Base-by-base conservation (phyloP, 1,140 invertebrate species). In the Leptoteleia sp. region DNA sequence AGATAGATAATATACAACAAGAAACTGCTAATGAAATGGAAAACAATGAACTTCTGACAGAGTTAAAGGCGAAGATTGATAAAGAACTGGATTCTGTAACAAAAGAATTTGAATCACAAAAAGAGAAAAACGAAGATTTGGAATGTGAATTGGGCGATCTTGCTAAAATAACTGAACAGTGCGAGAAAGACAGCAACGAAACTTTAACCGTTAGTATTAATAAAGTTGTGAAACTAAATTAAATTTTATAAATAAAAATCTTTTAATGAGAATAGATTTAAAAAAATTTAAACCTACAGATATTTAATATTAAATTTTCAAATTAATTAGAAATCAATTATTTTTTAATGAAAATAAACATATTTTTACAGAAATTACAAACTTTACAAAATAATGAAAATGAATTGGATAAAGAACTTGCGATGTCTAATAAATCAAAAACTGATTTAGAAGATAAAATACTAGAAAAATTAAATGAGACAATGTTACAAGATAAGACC, bases 401-500 rank as follows among this genome's bases (percentile, higher is more conserved):
- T 12, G 50, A 52, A 12, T 83, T 91, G 0, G 83, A 89, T 17
- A 91, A 91, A 52, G 91, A 92, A 37, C 80, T 91, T 3, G 91
- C 92, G 17, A 91, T 89, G 62, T 81, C 90, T n/a, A 47, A 83
- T 0, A 90, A 87, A 45, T 84, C 90, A 31, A 94, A 94, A 81
- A 77, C 88, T 7, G 82, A 87, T 29, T 76, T 93, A 31, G 94
- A 95, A 82, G 91, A 93, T 55, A 80, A 90, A n/a, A 92, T 94
- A 35, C 81, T 94, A 7, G 82, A 87, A 33, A 90, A 92, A 47
- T 86, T 94, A 0, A 92, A 94, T 79, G 93, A 94, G 9, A 93
- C 93, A 78, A 77, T 93, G n/a, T 88, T 92, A 3, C 92, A 93
- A 22, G 92, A 95, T 72, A 94, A 94, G 83, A 91, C 91, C 0